A percentile compares a stretch with the other conserved stretches of the same genome.
Conservation (phyloP, 2,797 vertebrate genomes). For the Cichlasoma orientale region DNA sequence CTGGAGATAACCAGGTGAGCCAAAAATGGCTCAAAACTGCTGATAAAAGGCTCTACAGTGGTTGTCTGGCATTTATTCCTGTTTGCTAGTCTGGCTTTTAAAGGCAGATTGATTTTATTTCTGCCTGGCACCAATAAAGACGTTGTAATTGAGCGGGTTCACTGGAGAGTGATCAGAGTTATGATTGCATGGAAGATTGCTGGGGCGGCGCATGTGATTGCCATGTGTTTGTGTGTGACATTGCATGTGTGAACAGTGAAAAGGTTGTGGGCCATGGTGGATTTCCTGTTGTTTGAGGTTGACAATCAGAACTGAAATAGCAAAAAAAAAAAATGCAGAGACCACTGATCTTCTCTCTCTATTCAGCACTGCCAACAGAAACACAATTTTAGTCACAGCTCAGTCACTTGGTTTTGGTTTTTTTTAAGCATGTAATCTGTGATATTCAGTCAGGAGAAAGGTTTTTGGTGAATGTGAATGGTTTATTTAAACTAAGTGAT, state of each 20-base stretch:
- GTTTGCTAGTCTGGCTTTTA: not conserved
- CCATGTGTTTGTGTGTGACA: slow-evolving; percentile 30
- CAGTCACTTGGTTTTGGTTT: not conserved
- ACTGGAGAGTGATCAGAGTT: not conserved
- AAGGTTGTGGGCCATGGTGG: slow-evolving; percentile 74
- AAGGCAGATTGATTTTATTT: not conserved
- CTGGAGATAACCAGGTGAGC: slow-evolving; percentile 40
- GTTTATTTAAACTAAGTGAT: slow-evolving; percentile 2
- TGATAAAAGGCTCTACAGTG: not conserved
- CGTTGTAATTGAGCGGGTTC: not conserved
- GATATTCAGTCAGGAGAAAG: not conserved
- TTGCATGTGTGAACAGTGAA: slow-evolving; percentile 62
- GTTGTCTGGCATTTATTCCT: not conserved
- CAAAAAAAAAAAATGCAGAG: slow-evolving; percentile 30
- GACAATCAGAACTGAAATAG: slow-evolving; percentile 75
- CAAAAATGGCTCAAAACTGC: not conserved
- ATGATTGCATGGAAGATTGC: slow-evolving; percentile 14
- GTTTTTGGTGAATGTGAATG: not conserved
- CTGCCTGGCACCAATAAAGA: not conserved
- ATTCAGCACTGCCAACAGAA: slow-evolving; percentile 12
- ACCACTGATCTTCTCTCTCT: slow-evolving; percentile 57
- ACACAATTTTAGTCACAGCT: not conserved
- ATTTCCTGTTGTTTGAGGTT: slow-evolving; percentile 82
- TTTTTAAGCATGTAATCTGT: not conserved
- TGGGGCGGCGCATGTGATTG: slow-evolving; percentile 11